phyloP scores from a whole-genome alignment of 64 coral and sea anemone species.

The Orbicella faveolata region DNA sequence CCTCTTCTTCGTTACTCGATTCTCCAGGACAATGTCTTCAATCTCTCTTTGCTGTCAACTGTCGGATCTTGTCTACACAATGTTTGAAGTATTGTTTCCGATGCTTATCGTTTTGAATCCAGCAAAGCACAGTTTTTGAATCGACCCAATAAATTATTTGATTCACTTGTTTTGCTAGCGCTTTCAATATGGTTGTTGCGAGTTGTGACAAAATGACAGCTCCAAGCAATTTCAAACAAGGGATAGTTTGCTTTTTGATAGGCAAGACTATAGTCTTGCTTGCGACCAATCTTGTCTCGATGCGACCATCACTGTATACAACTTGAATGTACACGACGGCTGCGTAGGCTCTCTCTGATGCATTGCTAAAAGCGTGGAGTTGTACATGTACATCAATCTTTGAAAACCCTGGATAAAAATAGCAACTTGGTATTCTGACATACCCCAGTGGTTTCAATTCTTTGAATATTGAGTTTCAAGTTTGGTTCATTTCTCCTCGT shows the following conservation, averaged over 20 bases:
- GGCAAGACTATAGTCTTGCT: too few species aligned
- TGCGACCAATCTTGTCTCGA: too few species aligned
- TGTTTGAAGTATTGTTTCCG: too few species aligned
- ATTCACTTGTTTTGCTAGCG: neutral
- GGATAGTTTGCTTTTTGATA: conserved; percentile 39
- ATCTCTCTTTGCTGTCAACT: too few species aligned
- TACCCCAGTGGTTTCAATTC: conserved; percentile 10
- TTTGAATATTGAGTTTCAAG: conserved; percentile 14
- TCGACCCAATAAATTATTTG: conserved; percentile 43
- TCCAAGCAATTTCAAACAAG: conserved; percentile 55
- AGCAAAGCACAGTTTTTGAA: conserved; percentile 46
- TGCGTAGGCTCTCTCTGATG: too few species aligned
- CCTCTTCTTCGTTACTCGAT: too few species aligned
- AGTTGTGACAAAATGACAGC: conserved; percentile 38
- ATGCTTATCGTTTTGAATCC: conserved; percentile 18
- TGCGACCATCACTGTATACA: too few species aligned
- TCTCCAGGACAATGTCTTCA: too few species aligned
- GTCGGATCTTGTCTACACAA: too few species aligned
- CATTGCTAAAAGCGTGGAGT: too few species aligned
- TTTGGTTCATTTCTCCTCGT: conserved; percentile 8
- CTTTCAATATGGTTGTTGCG: conserved; percentile 4
- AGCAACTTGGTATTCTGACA: conserved; percentile 3
- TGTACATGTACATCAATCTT: too few species aligned
- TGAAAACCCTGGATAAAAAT: conserved; percentile 5
- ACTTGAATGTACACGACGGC: too few species aligned